Percentiles rank a stretch among this genome's conserved stretches.
Evolutionary conservation across 2,888 invertebrate genomes (phyloP).

Genomic region (Trilocha varians): DNA sequence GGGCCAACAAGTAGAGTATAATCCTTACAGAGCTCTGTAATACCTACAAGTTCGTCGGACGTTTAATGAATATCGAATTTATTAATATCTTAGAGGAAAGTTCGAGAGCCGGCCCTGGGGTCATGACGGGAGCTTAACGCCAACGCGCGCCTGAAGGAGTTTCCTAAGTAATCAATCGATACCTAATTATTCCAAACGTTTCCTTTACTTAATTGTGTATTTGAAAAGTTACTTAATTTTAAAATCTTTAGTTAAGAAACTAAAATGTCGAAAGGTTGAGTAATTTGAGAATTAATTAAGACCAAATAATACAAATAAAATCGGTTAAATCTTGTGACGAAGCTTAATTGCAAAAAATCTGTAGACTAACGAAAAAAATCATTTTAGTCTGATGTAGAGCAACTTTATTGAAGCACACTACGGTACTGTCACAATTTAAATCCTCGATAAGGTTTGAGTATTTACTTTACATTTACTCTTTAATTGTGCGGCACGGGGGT

Average conservation of each 20-base stretch:
- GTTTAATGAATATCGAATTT: constrained; percentile 41
- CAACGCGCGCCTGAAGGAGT: constrained; percentile 25
- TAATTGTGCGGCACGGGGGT: constrained; percentile 47
- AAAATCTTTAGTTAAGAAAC: too few relatives aligned
- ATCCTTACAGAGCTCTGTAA: constrained; percentile 48
- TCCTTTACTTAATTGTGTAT: constrained; percentile 1
- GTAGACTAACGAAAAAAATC: too few relatives aligned
- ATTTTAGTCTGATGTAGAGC: too few relatives aligned
- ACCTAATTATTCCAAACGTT: constrained; percentile 22
- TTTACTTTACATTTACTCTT: constrained; percentile 67
- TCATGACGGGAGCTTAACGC: constrained; percentile 33
- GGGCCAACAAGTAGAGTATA: constrained; percentile 25
- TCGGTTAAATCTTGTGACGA: too few relatives aligned
- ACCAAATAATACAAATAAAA: too few relatives aligned
- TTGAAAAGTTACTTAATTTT: too few relatives aligned
- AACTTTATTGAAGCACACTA: constrained; percentile 21
- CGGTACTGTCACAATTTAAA: constrained; percentile 51
- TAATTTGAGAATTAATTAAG: too few relatives aligned
- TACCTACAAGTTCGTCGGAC: constrained; percentile 38
- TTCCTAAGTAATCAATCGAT: constrained; percentile 48
- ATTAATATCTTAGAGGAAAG: constrained; percentile 48
- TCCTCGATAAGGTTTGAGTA: constrained; percentile 60
- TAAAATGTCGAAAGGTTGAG: too few relatives aligned
- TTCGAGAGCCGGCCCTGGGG: constrained; percentile 30
- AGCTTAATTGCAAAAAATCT: too few relatives aligned